These are phyloP conservation scores for Argyresthia goedartella DNA, from an alignment of 2,888 invertebrate genomes.

Conservation along the genomic window DNA sequence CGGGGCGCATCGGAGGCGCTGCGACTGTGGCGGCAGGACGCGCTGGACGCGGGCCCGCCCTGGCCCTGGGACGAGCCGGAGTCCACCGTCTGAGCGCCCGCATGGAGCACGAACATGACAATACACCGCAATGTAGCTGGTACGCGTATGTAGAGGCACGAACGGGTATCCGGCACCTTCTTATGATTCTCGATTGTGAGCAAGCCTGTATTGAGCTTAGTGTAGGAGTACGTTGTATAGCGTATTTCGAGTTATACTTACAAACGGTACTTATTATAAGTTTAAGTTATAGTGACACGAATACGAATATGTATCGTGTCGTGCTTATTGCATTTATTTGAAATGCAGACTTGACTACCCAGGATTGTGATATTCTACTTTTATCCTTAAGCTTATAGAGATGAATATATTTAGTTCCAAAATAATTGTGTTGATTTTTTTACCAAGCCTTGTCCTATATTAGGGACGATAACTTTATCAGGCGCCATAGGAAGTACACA, in stretches of 20 bases:
- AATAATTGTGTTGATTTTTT: background rate
- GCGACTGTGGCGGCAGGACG: slow-evolving; percentile 66
- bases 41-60: slow-evolving; percentile 56
- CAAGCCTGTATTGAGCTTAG: too few relatives aligned
- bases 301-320: slow-evolving; percentile 14
- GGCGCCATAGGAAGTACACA: too few relatives aligned
- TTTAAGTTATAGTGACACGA: slow-evolving; percentile 11
- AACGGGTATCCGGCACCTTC: too few relatives aligned
- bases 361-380: slow-evolving; percentile 41
- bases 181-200: too few relatives aligned
- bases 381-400: slow-evolving; percentile 19
- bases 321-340: slow-evolving; percentile 47
- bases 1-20: slow-evolving; percentile 39
- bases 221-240: too few relatives aligned
- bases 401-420: background rate
- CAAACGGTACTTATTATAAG: background rate
- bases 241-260: too few relatives aligned
- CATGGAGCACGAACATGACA: too few relatives aligned
- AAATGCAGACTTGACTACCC: slow-evolving; percentile 27
- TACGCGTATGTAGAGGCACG: too few relatives aligned
- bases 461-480: too few relatives aligned
- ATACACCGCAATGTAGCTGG: too few relatives aligned
- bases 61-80: slow-evolving; percentile 66
- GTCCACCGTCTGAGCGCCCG: slow-evolving; percentile 51
- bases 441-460: too few relatives aligned